Conservation (phyloP, 2,113 vertebrate species). For the Nestor notabilis region DNA sequence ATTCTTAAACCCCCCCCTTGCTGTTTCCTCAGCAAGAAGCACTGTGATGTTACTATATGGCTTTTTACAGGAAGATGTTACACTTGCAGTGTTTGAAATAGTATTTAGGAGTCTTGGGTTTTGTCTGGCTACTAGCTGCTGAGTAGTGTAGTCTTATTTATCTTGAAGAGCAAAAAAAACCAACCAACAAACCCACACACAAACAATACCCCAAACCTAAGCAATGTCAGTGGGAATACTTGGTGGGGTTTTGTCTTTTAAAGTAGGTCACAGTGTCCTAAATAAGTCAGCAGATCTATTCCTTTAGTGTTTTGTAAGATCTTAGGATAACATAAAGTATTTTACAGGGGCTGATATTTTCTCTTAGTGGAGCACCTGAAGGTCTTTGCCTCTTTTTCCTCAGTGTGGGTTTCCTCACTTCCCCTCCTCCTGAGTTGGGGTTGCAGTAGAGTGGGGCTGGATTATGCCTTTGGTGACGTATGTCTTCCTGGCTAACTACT, state of each 20-base stretch:
- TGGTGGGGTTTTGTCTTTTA: neutral
- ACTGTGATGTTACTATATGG: neutral
- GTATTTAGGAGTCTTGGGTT: neutral
- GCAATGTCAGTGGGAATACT: neutral
- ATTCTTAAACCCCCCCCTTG: neutral
- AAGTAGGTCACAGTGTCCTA: conserved; percentile 39
- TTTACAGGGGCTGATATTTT: neutral
- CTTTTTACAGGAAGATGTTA: neutral
- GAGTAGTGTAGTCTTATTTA: neutral
- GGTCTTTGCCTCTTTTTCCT: neutral
- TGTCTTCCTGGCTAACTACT: neutral
- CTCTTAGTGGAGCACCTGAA: neutral
- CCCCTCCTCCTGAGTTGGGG: neutral
- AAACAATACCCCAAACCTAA: neutral
- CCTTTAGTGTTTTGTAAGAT: conserved; percentile 26
- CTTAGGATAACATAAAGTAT: neutral
- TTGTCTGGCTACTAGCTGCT: neutral
- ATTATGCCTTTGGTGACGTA: neutral
- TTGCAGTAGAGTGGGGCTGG: neutral
- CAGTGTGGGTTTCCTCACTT: neutral
- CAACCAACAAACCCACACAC: neutral
- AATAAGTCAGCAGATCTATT: conserved; percentile 36
- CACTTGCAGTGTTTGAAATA: neutral
- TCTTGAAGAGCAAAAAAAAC: neutral
- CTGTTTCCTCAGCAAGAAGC: neutral